phyloP scores from a whole-genome alignment of 2,888 invertebrate species.

The Diarsia brunnea region DNA sequence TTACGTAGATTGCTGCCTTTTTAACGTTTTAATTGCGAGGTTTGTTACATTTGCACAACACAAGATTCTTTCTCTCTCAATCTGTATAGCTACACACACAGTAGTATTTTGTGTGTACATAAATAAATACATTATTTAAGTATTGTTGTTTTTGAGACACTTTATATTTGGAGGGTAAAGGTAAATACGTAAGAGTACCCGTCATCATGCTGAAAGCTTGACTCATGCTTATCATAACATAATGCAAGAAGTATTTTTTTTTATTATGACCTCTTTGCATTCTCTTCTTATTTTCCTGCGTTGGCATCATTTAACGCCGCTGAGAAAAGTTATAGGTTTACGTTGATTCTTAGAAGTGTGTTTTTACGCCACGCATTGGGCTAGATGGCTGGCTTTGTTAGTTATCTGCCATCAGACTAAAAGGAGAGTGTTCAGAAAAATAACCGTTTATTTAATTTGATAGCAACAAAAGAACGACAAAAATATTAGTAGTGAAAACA shows the following conservation, averaged over 20 bases:
- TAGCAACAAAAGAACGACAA: slow-evolving; percentile 58
- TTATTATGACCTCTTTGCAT: not conserved
- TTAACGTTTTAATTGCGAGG: slow-evolving; percentile 16
- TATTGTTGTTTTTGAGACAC: not conserved
- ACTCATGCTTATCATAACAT: slow-evolving; percentile 34
- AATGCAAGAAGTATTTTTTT: slow-evolving; percentile 20
- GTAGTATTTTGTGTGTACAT: too few relatives aligned
- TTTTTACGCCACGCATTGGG: not conserved
- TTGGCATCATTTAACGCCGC: not conserved
- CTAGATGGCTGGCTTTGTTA: not conserved
- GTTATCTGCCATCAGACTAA: not conserved
- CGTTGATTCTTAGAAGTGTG: not conserved
- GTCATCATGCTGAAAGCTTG: slow-evolving; percentile 38
- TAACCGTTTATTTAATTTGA: slow-evolving; percentile 50
- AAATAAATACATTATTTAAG: not conserved
- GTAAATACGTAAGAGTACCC: not conserved
- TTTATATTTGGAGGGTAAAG: not conserved
- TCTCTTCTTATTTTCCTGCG: not conserved
- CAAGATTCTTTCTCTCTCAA: not conserved
- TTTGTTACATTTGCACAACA: not conserved
- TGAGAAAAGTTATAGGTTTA: not conserved
- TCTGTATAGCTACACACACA: not conserved
- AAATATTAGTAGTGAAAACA: slow-evolving; percentile 72
- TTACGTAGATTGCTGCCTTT: slow-evolving; percentile 20
- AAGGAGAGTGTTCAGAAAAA: slow-evolving; percentile 5